Base-by-base conservation (phyloP, 2,797 vertebrate species). In the Melanotaenia parkinsoni region DNA sequence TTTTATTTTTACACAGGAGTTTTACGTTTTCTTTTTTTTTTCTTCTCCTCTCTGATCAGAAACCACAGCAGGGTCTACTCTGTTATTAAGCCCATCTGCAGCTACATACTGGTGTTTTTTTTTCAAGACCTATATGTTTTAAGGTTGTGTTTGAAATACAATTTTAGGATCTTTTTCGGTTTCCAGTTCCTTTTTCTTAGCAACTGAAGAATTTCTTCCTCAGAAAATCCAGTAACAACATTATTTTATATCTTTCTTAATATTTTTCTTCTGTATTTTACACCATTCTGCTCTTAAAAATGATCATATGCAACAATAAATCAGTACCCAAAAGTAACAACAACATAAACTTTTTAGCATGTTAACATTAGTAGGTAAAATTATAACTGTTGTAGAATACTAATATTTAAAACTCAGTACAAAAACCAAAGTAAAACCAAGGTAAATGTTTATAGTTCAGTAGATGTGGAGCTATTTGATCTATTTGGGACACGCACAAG, bases 51-150 rank as follows among this genome's bases (percentile, higher is more conserved):
- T 82, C 58, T 85, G 70, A 77, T 71, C 18, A 61, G 53, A 64
- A 74, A 82, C 81, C 87, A 80, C 76, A 59, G 79, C 74, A 71
- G 67, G 58, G 28, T 59, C 63, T 63, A 68, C 81, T 86, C 91
- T 92, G 86, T 92, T 82, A 92, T 93, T 90, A 90, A 72, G 67
- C 70, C 58, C 80, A 90, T 80, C 75, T 87, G 79, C 67, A 70
- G 73, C 69, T 84, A 77, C 35, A 68, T 28, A 38, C 14, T 66
- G 51, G 61, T 50, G 5, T 47, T 28, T 26, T 8, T 13, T 70
- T 70, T n/a, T 70, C 51, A 60, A 66, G 70, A 58, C 8, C n/a
- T 18, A 20, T 45, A 43, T 35, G 32, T 50, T 63, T 62, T 6
- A 22, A 51, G n/a, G 16, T 53, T n/a, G 24, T 66, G 45, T 58